Base-by-base conservation (phyloP, 2,797 vertebrate genomes). In the Graptemys geographica region DNA sequence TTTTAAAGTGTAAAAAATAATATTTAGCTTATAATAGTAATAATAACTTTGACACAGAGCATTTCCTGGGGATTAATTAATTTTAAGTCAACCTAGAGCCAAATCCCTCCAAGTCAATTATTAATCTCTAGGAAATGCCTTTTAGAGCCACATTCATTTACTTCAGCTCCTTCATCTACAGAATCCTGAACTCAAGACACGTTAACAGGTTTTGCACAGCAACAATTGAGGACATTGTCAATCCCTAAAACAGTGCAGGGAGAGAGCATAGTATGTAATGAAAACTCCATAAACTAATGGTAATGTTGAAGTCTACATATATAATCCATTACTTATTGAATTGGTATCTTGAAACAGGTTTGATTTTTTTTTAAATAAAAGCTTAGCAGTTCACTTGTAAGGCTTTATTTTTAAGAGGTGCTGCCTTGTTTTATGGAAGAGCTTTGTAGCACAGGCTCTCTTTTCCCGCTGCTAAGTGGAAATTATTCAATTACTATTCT, bases 361-460 rank as follows among this genome's bases (percentile, higher is more conserved):
- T 55, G 21, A n/a, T 44, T 84, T 87, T 41, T 86, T 86, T 79
- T 8, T 9, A 88, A 89, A 62, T 13, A 85, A 83, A 92, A 89
- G 56, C 51, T 96, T 88, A 95, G 80, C 23, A 59, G 59, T 89
- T 92, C 33, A 65, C 86, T 93, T 79, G 5, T 44, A 88, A 69
- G 79, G 78, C 83, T 92, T 95, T 92, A 81, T 57, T 80, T 90
- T 96, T 85, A 94, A 91, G 83, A 96, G 93, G 83, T 91, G 76
- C 25, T 5, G 3, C 57, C 81, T 37, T 85, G n/a, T 79, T 96
- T 92, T 81, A 93, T 1, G 65, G 56, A 93, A 78, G 57, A 69
- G 13, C 25, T 76, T 94, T 86, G 74, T 23, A 76, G 21, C 1
- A 11, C 0, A 0, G 19, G 88, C 11, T 81, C 91, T 83, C 80